phyloP scores from a whole-genome alignment of 2,888 invertebrate species.

The Scaptomyza polygonia region DNA sequence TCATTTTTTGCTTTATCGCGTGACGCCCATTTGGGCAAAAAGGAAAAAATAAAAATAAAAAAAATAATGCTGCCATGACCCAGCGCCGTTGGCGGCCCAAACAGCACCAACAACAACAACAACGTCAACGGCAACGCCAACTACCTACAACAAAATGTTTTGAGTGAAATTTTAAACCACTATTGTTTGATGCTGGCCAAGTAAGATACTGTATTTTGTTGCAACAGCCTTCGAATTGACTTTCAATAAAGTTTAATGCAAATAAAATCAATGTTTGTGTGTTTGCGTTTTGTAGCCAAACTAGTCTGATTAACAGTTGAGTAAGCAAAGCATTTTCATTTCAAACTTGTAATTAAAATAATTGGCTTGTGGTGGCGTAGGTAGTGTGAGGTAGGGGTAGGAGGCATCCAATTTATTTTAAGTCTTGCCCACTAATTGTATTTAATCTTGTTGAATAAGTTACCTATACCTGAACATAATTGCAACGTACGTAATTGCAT shows the following conservation, averaged over 20 bases:
- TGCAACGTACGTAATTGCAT: constrained; percentile 47
- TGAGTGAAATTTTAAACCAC: constrained; percentile 66
- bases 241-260: neutral
- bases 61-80: constrained; percentile 56
- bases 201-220: constrained; percentile 21
- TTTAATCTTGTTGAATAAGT: constrained; percentile 53
- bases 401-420: constrained; percentile 16
- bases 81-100: constrained; percentile 27
- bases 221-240: neutral
- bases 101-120: too few relatives aligned
- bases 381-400: too few relatives aligned
- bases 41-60: constrained; percentile 10
- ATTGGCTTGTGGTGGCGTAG: constrained; percentile 26
- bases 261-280: constrained; percentile 9
- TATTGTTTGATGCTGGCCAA: constrained; percentile 44
- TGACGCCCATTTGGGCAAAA: constrained; percentile 53
- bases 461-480: constrained; percentile 24
- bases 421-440: constrained; percentile 40
- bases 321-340: constrained; percentile 2
- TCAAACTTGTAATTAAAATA: constrained; percentile 40
- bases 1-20: constrained; percentile 80
- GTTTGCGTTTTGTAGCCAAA: neutral
- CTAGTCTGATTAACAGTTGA: neutral
- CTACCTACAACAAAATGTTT: constrained; percentile 21
- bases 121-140: constrained; percentile 2